Conservation (phyloP, 2,888 invertebrate species). For the Drosophila melanosoma region DNA sequence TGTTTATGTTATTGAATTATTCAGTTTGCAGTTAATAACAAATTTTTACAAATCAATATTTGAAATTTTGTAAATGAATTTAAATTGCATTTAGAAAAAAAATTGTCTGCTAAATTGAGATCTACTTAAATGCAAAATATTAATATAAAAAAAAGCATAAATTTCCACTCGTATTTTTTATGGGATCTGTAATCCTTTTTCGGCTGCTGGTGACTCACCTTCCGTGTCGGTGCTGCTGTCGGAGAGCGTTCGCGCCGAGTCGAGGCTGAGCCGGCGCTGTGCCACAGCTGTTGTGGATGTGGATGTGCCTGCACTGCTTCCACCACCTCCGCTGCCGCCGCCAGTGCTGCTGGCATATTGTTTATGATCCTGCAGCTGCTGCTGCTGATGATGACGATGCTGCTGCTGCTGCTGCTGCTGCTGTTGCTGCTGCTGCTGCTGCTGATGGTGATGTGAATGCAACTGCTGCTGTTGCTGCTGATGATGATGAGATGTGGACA, state of each 20-base stretch:
- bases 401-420: constrained; percentile 82
- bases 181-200: no score
- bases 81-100: no score
- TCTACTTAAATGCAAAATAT: no score
- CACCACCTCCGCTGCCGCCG: constrained; percentile 29
- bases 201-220: constrained; percentile 61
- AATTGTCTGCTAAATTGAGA: no score
- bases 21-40: no score
- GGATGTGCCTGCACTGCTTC: constrained; percentile 50
- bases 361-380: constrained; percentile 48
- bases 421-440: constrained; percentile 20
- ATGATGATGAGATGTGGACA: constrained; percentile 35
- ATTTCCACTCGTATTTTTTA: no score
- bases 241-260: constrained; percentile 90
- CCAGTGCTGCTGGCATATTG: constrained; percentile 49
- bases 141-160: no score
- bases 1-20: no score
- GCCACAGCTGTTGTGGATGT: constrained; percentile 65
- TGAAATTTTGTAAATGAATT: no score
- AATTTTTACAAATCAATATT: no score
- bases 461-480: constrained; percentile 31
- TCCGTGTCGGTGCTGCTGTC: constrained; percentile 90
- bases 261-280: constrained; percentile 88
- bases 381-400: constrained; percentile 80
- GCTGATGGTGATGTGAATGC: constrained; percentile 21